These are phyloP conservation scores for Pocillopora grandis DNA, from an alignment of 92 coral and sea anemone genomes.

Conservation along the genomic window DNA sequence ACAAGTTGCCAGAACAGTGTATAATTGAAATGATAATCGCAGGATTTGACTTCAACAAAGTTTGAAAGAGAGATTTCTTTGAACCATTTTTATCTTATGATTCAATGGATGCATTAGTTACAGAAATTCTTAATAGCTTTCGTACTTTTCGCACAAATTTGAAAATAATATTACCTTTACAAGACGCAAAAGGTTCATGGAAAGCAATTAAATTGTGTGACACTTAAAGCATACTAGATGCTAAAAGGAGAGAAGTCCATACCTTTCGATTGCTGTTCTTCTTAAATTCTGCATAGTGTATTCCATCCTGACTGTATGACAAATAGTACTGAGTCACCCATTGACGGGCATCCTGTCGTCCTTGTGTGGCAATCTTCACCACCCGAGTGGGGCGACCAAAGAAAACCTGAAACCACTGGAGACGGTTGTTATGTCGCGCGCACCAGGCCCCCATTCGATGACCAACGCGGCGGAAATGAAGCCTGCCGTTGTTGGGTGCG, in stretches of 20 bases:
- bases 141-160: too few species aligned
- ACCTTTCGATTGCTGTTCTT: conserved; percentile 66
- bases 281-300: conserved; percentile 56
- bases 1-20: too few species aligned
- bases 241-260: background rate
- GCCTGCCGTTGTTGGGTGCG: conserved; percentile 56
- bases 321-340: conserved; percentile 71
- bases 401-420: conserved; percentile 65
- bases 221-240: background rate
- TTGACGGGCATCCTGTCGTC: conserved; percentile 49
- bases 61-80: too few species aligned
- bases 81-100: too few species aligned
- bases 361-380: conserved; percentile 56
- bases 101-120: too few species aligned
- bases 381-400: conserved; percentile 39
- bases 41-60: too few species aligned
- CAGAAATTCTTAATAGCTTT: too few species aligned
- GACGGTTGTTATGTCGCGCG: conserved; percentile 58
- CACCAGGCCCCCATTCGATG: conserved; percentile 57
- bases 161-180: too few species aligned
- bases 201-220: too few species aligned
- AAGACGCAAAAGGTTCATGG: too few species aligned
- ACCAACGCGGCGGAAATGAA: conserved; percentile 38
- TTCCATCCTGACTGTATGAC: conserved; percentile 72
- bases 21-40: too few species aligned